Base-by-base conservation (phyloP, 2,113 vertebrate species). In the Nesogale talazaci region DNA sequence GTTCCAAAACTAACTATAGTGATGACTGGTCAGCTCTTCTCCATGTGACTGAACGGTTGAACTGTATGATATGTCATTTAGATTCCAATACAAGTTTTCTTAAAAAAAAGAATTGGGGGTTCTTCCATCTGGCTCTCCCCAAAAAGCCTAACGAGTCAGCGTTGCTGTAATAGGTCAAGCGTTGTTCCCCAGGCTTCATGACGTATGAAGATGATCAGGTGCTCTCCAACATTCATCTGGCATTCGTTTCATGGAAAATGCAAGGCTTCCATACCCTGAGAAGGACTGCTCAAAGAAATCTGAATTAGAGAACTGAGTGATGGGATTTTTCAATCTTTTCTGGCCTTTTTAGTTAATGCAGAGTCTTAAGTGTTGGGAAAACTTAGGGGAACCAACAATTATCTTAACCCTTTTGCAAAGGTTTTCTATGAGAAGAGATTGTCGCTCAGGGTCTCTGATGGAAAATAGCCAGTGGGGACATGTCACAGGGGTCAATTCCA, bases 291-390 rank as follows among this genome's bases (percentile, higher is more conserved):
- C 76, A 57, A 87, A 96, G 79, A 96, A 97, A 91, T 88, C 88
- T 92, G 90, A 97, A 96, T 94, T 94, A 94, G 90, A 40, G 81
- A 94, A 59, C 52, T 89, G 95, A 96, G 87, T 96, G 97, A 97
- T 97, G 97, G 94, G 2, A 36, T 95, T 97, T 90, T 97, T 97
- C 96, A 96, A 61, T 97, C 95, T 97, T 97, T 97, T 36, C 94
- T 95, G 88, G 92, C 82, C 93, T 97, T 97, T 97, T 97, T 96
- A 97, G 94, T 83, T 95, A 87, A 96, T 96, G 93, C 61, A 87
- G 78, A 97, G 89, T 92, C 79, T 9, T 65, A 52, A n/a, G 70
- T 93, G 59, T 94, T 88, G 65, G 77, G 87, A 94, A 96, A 95
- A 96, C 83, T 94, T n/a, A 3, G 77, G 86, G 93, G 97, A 97